phyloP scores from a whole-genome alignment of 2,888 invertebrate genomes.

The Morinoia aosen region DNA sequence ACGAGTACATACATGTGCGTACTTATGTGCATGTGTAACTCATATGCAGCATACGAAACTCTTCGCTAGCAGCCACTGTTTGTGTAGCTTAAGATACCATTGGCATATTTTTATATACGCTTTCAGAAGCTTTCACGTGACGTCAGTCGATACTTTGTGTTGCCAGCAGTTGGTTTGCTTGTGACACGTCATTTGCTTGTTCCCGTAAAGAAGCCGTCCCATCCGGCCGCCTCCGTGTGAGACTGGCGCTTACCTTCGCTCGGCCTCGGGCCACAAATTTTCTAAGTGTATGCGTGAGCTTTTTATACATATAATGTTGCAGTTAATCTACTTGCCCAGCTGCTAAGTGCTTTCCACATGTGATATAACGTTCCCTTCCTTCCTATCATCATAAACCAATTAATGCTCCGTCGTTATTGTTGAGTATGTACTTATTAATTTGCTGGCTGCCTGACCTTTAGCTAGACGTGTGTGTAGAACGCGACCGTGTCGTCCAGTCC shows the following conservation, averaged over 20 bases:
- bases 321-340: slow-evolving; percentile 50
- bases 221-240: slow-evolving; percentile 10
- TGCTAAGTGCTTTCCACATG: slow-evolving; percentile 50
- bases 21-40: neutral
- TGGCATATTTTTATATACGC: slow-evolving; percentile 52
- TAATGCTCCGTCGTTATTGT: slow-evolving; percentile 29
- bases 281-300: slow-evolving; percentile 50
- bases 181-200: slow-evolving; percentile 49
- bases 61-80: neutral
- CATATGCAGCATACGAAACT: neutral
- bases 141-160: slow-evolving; percentile 34
- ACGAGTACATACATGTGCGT: neutral
- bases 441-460: neutral
- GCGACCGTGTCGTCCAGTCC: neutral
- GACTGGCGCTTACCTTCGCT: slow-evolving; percentile 45
- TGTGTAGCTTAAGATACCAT: slow-evolving; percentile 45
- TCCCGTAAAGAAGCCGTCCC: slow-evolving; percentile 45
- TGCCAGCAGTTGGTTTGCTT: slow-evolving; percentile 50
- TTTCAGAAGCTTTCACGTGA: slow-evolving; percentile 16
- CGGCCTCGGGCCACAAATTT: slow-evolving; percentile 31
- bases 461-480: neutral
- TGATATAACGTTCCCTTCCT: slow-evolving; percentile 40
- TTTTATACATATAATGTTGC: slow-evolving; percentile 45
- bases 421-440: neutral
- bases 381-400: slow-evolving; percentile 19